Evolutionary conservation across 2,113 vertebrate genomes (phyloP), one percentile per base, ranked within the genome.

Genomic region (Tretioscincus oriximinensis): DNA sequence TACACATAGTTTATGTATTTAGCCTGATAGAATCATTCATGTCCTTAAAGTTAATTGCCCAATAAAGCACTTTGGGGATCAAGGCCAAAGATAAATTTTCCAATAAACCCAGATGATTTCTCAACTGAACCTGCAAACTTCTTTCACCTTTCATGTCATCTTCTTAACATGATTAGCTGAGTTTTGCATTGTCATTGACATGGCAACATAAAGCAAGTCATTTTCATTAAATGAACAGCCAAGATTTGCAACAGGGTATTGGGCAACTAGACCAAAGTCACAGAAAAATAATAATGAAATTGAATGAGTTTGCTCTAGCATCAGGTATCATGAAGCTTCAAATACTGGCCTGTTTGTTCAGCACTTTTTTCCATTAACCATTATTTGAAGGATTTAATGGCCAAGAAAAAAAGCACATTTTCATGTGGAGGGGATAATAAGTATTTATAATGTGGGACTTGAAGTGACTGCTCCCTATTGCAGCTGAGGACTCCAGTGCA

Each of bases 21-120:
- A 66, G 64, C 47, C 74, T 74, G 79, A 81, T 35, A 81, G 71
- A 74, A 54, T 81, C 71, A 74, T 81, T 73, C 71, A 81, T 74
- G 79, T 81, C 71, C 79, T 12, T 31, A 82, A 85, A 63, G 1
- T 8, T 54, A 54, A 89, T 77, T 3, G 65, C 24, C 78, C 7
- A 68, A 29, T 21, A 8, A 73, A 77, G 60, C 31, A 86, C 21
- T 78, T 73, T 73, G 31, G 31, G 61, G 47, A 78, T 83, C 81
- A 78, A 73, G 63, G 63, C 31, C 85, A 79, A 85, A 45, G 20
- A 85, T 11, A 74, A 54, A 49, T 5, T 51, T 81, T 79, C 8
- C 75, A 77, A 61, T 49, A 85, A 77, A 4, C 22, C 41, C n/a
- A 66, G 24, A 60, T 28, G 24, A 76, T 64, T 73, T 71, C 71